A percentile compares a stretch with the other conserved stretches of the same genome.
These are phyloP conservation scores for Melanotaenia trifasciata DNA, from an alignment of 2,797 vertebrate species.

Conservation along the genomic window DNA sequence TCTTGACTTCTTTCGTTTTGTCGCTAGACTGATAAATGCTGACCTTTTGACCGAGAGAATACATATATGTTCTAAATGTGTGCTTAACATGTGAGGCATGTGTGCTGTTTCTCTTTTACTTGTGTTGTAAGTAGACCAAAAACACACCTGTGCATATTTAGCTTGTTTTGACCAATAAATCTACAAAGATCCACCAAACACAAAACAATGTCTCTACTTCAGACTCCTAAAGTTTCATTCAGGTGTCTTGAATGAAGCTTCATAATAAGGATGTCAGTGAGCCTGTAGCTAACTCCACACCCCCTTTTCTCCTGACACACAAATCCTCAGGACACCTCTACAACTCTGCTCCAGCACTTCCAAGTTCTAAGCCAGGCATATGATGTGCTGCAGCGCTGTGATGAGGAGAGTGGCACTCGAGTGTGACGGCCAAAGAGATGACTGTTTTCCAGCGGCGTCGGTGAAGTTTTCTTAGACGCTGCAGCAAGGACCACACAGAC, in stretches of 20 bases:
- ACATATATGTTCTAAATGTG: conserved; percentile 42
- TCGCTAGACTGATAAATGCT: conserved; percentile 64
- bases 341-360: conserved; percentile 35
- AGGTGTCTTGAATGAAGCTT: conserved; percentile 22
- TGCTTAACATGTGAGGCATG: conserved; percentile 56
- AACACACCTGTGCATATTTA: conserved; percentile 63
- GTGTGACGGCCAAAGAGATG: conserved; percentile 90
- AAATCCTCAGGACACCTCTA: conserved; percentile 36
- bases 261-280: conserved; percentile 47
- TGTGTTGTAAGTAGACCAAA: conserved; percentile 26
- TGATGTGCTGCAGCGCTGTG: conserved; percentile 68
- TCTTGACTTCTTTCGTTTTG: conserved; percentile 28
- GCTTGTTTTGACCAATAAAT: conserved; percentile 53
- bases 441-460: conserved; percentile 82
- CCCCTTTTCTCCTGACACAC: conserved; percentile 16
- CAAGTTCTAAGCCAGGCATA: conserved; percentile 57
- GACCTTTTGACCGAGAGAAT: conserved; percentile 47
- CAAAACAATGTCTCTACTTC: conserved; percentile 39
- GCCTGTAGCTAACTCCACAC: conserved; percentile 37
- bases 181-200: conserved; percentile 50
- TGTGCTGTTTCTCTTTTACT: conserved; percentile 23
- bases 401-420: conserved; percentile 80
- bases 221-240: conserved; percentile 15
- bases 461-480: conserved; percentile 56
- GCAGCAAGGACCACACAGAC: conserved; percentile 91